These are phyloP conservation scores for Chaetodon auriga DNA, from an alignment of 2,113 vertebrate genomes.

Conservation along the genomic window DNA sequence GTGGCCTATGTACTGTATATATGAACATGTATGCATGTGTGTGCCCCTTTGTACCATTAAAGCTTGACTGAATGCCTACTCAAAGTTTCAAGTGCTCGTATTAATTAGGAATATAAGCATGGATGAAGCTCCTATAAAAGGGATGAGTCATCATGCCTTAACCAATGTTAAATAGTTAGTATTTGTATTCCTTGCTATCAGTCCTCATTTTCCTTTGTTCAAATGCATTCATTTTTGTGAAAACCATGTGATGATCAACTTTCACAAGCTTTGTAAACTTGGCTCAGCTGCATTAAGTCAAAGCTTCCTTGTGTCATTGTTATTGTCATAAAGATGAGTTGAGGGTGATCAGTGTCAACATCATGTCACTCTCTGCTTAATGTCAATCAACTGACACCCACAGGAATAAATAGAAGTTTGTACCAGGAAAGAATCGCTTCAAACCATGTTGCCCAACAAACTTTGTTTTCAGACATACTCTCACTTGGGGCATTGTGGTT, in stretches of 20 bases:
- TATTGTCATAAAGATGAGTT: neutral
- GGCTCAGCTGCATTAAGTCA: neutral
- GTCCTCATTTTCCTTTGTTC: neutral
- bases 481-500: slow-evolving; percentile 9
- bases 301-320: neutral
- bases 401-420: slow-evolving; percentile 29
- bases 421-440: slow-evolving; percentile 3
- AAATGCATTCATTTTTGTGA: neutral
- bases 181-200: neutral
- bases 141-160: neutral
- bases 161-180: neutral
- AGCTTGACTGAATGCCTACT: neutral
- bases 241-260: neutral
- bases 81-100: neutral
- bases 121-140: neutral
- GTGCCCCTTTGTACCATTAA: neutral
- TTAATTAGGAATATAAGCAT: neutral
- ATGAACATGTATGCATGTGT: neutral
- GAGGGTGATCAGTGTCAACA: neutral
- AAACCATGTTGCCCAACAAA: slow-evolving; percentile 16
- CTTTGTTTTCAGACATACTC: slow-evolving; percentile 10
- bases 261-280: neutral
- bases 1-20: neutral
- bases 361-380: slow-evolving; percentile 16
- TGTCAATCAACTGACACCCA: slow-evolving; percentile 25